phyloP scores from a whole-genome alignment of 2,888 invertebrate species.

The Cenopis cana region DNA sequence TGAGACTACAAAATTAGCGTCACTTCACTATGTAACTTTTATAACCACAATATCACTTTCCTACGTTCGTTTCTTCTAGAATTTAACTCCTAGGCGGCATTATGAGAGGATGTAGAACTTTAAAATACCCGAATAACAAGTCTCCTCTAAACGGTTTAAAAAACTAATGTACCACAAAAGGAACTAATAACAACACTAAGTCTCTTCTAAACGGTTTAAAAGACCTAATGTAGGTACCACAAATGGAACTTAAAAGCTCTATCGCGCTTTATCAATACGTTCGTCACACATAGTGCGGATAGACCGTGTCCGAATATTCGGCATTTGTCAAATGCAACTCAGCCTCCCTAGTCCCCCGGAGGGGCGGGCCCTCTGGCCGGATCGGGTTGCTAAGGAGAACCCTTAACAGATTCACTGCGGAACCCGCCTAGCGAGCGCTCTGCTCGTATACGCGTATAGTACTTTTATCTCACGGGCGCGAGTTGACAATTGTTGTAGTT shows the following conservation, averaged over 20 bases:
- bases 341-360: neutral
- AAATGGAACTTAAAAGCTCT: neutral
- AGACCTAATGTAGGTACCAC: neutral
- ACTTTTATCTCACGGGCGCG: too few species aligned
- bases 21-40: neutral
- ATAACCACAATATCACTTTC: neutral
- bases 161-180: neutral
- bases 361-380: conserved; percentile 25
- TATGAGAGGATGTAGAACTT: too few species aligned
- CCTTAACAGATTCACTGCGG: neutral
- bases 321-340: conserved; percentile 8
- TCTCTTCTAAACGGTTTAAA: too few species aligned
- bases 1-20: neutral
- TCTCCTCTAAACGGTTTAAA: too few species aligned
- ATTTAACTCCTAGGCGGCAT: too few species aligned
- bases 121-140: too few species aligned
- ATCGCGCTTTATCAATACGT: neutral
- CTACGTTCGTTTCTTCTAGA: neutral
- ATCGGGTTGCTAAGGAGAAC: conserved; percentile 14
- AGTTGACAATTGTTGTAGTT: too few species aligned
- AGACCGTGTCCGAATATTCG: conserved; percentile 3
- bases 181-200: too few species aligned
- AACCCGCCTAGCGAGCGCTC: too few species aligned
- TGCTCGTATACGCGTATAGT: neutral
- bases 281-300: neutral